Evolutionary conservation across 2,888 invertebrate genomes (phyloP), one percentile per base, ranked within the genome.

Genomic region (Caenorhabditis afra): DNA sequence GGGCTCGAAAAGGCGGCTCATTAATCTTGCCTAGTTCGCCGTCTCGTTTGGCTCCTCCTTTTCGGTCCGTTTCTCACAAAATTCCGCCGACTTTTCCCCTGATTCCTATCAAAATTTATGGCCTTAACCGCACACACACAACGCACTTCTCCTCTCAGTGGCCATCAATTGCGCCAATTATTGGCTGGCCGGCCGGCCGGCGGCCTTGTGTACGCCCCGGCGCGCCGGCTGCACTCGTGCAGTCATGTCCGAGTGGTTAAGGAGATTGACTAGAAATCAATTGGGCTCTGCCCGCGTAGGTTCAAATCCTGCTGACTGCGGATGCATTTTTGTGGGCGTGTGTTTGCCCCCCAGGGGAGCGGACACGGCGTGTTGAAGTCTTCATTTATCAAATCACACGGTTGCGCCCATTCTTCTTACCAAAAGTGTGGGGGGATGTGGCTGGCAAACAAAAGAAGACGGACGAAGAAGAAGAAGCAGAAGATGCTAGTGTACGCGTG

Each of bases 281-380:
- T 81, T 85, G 85, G 83, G 82, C 84, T 85, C 74, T 82, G 84
- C 79, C 80, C 83, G 83, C 83, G 85, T 81, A 83, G 81, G 81
- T 84, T 85, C 86, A 82, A 84, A 81, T 83, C 81, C 81, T 83
- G 83, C 80, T 78, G 77, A 76, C 83, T 83, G 79, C 81, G 81
- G 41, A 18, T 14, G 14, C 35, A 14, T 47, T 61, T 61, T 70
- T 37, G 16, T n/a, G 3, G 12, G 2, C 4, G 29, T 7, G 7
- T 55, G 29, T n/a, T n/a, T n/a, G n/a, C n/a, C n/a, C 39, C 8
- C 37, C 11, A 2, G 22, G 23, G 22, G 23, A 10, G n/a, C 59
- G 41, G 10, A 20, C n/a, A n/a, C n/a, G n/a, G n/a, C n/a, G 67
- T 52, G 68, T 41, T 59, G 68, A 68, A 57, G 44, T 49, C 41